Evolutionary conservation across 2,113 vertebrate species (phyloP).

Genomic region (Felis chaus): DNA sequence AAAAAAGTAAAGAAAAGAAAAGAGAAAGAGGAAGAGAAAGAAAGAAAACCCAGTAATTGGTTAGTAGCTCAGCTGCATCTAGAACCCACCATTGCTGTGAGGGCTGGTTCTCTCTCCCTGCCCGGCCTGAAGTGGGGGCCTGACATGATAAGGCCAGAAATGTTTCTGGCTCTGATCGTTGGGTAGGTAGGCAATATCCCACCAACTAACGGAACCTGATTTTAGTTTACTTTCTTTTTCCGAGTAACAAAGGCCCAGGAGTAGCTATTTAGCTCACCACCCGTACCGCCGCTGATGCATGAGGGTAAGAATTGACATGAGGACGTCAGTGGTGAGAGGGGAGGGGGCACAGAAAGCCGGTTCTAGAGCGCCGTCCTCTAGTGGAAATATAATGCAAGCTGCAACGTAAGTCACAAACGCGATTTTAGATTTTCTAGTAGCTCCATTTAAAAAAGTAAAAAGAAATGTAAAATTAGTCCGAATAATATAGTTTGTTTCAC

Average conservation of each 20-base stretch:
- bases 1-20: too few species aligned
- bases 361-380: background rate
- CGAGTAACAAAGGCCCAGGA: background rate
- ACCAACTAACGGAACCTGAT: background rate
- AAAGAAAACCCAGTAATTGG: background rate
- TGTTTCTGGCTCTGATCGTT: background rate
- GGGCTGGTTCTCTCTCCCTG: background rate
- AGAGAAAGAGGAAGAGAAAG: background rate
- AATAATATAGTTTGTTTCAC: background rate
- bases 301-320: background rate
- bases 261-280: background rate
- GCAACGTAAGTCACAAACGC: background rate
- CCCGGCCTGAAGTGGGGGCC: background rate
- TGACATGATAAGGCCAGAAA: background rate
- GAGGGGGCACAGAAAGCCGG: background rate
- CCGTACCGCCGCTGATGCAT: background rate
- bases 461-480: background rate
- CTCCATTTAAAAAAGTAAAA: background rate
- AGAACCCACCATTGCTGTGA: background rate
- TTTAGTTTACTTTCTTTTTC: background rate
- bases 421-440: background rate
- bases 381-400: background rate
- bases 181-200: background rate
- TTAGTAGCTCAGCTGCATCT: background rate
- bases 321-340: background rate